Evolutionary conservation across 2,113 vertebrate species (phyloP).

Genomic region (Podarcis muralis): DNA sequence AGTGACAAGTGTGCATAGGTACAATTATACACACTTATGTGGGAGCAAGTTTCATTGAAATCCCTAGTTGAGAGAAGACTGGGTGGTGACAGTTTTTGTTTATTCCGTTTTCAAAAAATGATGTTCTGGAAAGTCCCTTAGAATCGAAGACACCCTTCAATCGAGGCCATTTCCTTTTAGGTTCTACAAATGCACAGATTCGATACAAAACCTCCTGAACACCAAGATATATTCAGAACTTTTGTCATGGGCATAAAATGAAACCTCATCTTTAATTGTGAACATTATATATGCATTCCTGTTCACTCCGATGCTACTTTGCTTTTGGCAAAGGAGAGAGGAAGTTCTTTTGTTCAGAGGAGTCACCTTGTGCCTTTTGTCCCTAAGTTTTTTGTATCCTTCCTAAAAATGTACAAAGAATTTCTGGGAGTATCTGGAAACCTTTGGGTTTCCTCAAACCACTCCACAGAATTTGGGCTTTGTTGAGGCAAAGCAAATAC

Average conservation of each 20-base stretch:
- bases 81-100: too few relatives aligned
- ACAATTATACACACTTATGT: too few relatives aligned
- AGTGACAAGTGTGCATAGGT: neutral
- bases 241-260: conserved; percentile 19
- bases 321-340: neutral
- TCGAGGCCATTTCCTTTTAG: neutral
- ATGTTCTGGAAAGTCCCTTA: neutral
- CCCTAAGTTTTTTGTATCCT: neutral
- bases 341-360: neutral
- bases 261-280: neutral
- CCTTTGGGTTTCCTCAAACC: neutral
- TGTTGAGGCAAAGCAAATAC: conserved; percentile 33
- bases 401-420: neutral
- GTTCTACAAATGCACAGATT: neutral
- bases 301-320: neutral
- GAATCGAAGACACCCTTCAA: neutral
- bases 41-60: too few relatives aligned
- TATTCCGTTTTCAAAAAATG: neutral
- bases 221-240: neutral
- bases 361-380: neutral
- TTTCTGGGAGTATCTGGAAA: conserved; percentile 19
- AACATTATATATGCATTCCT: neutral
- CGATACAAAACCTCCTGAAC: neutral
- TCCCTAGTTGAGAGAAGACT: too few relatives aligned
- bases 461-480: fast-evolving